Evolutionary conservation across 2,113 vertebrate genomes (phyloP).

Genomic region (Perccottus glenii): DNA sequence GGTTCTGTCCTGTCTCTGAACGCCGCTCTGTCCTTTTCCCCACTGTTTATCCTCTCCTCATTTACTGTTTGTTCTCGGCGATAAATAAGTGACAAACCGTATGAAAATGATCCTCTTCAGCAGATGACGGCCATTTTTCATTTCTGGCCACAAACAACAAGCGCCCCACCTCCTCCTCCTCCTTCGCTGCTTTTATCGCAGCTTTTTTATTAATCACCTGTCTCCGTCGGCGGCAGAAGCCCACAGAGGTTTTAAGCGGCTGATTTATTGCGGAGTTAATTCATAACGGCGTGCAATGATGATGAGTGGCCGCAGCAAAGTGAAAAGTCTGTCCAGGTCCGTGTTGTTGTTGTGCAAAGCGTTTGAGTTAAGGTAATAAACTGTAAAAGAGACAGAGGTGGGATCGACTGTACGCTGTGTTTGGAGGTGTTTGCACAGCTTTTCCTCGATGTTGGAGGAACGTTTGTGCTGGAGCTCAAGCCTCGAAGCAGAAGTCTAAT

Average conservation of each 20-base stretch:
- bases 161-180: slow-evolving; percentile 40
- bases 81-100: slow-evolving; percentile 62
- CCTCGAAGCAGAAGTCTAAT: too few species aligned
- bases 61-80: slow-evolving; percentile 29
- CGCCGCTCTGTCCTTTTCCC: background rate
- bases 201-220: slow-evolving; percentile 71
- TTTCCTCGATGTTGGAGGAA: too few species aligned
- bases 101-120: slow-evolving; percentile 68
- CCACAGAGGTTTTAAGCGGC: slow-evolving; percentile 72
- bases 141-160: slow-evolving; percentile 42
- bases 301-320: slow-evolving; percentile 76
- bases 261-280: slow-evolving; percentile 82
- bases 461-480: too few species aligned
- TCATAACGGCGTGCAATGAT: slow-evolving; percentile 78
- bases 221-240: slow-evolving; percentile 62
- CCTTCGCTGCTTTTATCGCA: slow-evolving; percentile 43
- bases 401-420: too few species aligned
- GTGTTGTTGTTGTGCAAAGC: slow-evolving; percentile 50
- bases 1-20: too few species aligned
- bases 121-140: slow-evolving; percentile 72
- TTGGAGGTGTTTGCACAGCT: too few species aligned
- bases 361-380: slow-evolving; percentile 8
- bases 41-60: background rate
- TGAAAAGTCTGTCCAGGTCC: slow-evolving; percentile 45
- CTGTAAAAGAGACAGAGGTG: slow-evolving; percentile 41